Evolutionary conservation across 2,113 vertebrate genomes (phyloP).

Genomic region (Sorex araneus): DNA sequence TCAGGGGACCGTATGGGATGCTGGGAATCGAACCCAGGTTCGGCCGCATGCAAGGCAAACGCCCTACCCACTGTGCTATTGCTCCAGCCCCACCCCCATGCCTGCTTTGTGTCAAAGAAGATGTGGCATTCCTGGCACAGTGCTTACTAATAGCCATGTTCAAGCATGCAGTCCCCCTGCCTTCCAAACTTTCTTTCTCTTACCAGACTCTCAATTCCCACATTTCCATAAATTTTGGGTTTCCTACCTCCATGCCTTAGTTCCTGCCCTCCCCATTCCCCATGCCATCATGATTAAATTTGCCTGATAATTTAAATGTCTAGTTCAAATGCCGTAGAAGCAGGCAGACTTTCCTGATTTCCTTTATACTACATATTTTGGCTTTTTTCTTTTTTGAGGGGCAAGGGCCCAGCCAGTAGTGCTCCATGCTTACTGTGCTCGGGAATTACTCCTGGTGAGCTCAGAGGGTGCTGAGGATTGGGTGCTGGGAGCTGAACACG

Average conservation of each 20-base stretch:
- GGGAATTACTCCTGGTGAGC: too few species aligned
- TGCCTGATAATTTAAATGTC: not conserved
- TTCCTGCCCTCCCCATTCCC: not conserved
- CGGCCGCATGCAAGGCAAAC: too few species aligned
- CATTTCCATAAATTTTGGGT: not conserved
- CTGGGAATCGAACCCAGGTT: too few species aligned
- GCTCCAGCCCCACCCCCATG: too few species aligned
- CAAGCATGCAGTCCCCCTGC: not conserved
- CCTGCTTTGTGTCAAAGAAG: not conserved
- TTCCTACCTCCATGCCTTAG: not conserved
- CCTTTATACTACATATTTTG: not conserved
- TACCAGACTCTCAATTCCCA: not conserved
- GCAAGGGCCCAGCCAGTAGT: too few species aligned
- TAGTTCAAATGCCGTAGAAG: not conserved
- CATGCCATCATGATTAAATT: not conserved
- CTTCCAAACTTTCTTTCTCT: not conserved
- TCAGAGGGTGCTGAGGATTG: too few species aligned
- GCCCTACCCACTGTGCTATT: too few species aligned
- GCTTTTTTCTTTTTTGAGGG: too few species aligned
- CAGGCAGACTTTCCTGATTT: not conserved
- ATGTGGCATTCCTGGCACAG: not conserved
- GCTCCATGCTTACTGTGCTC: too few species aligned
- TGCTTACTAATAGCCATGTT: not conserved
- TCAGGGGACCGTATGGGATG: too few species aligned
- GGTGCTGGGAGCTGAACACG: too few species aligned